Evolutionary conservation across 2,888 invertebrate species (phyloP).

Genomic region (Trachelus iudaicus): DNA sequence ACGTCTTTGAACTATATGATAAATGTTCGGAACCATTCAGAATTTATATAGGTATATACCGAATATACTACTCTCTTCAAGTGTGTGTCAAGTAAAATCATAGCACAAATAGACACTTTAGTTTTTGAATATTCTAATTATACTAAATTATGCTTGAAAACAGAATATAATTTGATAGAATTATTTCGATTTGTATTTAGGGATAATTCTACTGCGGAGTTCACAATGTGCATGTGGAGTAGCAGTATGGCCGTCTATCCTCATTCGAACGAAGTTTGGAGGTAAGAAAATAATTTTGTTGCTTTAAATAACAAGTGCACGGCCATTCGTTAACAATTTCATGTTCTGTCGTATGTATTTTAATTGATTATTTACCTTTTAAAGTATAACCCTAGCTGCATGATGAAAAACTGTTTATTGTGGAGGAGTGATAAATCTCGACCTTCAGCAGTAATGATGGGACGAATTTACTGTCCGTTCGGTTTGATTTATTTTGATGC

Average conservation of each 20-base stretch:
- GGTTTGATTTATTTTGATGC: background rate
- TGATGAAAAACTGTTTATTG: background rate
- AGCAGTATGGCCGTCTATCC: conserved; percentile 30
- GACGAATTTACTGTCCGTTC: background rate
- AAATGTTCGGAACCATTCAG: background rate
- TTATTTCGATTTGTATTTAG: background rate
- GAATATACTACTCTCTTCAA: background rate
- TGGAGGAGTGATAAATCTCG: background rate
- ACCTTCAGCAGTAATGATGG: background rate
- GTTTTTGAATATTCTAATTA: background rate
- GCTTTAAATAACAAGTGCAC: conserved; percentile 8
- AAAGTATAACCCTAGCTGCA: background rate
- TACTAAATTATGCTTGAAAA: background rate
- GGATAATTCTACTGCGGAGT: background rate
- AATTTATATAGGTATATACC: background rate
- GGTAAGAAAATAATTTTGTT: conserved; percentile 30
- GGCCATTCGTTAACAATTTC: background rate
- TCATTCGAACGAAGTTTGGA: conserved; percentile 34
- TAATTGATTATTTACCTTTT: background rate
- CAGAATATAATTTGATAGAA: background rate
- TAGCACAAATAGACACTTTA: background rate
- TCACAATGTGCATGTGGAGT: background rate
- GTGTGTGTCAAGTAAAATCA: background rate
- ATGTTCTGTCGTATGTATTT: background rate
- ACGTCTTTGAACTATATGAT: background rate